Evolutionary conservation across 2,797 vertebrate species (phyloP).

Genomic region (Enteromius thamalakanensis): DNA sequence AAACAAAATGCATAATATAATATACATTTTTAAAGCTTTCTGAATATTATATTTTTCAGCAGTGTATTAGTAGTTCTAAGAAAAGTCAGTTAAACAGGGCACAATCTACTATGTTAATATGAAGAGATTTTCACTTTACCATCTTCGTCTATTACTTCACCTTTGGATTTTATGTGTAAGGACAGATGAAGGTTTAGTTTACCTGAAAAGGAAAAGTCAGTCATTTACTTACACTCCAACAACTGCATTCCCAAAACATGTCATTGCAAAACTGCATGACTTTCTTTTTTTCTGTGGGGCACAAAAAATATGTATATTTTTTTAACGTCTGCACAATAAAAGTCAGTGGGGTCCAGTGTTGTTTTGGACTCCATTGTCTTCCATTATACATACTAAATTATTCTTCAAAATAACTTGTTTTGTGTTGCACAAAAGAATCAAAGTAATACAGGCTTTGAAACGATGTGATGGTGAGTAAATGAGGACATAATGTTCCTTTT

Average conservation of each 20-base stretch:
- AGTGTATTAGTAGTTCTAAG: no score
- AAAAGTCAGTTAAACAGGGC: no score
- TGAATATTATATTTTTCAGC: no score
- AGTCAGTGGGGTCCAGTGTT: background rate
- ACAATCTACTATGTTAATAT: no score
- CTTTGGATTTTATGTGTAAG: background rate
- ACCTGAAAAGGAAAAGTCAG: background rate
- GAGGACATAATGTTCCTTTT: background rate
- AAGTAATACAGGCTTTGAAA: slow-evolving; percentile 7
- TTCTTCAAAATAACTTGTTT: slow-evolving; percentile 4
- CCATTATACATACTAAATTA: background rate
- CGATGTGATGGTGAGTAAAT: background rate
- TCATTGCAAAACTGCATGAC: background rate
- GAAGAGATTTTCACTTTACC: background rate
- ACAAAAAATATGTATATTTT: background rate
- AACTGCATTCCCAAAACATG: no score
- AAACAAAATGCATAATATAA: no score
- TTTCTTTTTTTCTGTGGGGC: background rate
- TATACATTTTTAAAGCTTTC: no score
- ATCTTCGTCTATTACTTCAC: background rate
- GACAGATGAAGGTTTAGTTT: background rate
- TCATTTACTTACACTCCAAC: background rate
- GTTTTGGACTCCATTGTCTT: background rate
- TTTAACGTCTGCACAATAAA: background rate
- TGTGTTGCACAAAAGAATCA: background rate